Evolutionary conservation across 30 jellyfish, hydroid and myxozoan genomes (phyloP), one percentile per base, ranked within the genome.

Genomic region (Clytia hemisphaerica): DNA sequence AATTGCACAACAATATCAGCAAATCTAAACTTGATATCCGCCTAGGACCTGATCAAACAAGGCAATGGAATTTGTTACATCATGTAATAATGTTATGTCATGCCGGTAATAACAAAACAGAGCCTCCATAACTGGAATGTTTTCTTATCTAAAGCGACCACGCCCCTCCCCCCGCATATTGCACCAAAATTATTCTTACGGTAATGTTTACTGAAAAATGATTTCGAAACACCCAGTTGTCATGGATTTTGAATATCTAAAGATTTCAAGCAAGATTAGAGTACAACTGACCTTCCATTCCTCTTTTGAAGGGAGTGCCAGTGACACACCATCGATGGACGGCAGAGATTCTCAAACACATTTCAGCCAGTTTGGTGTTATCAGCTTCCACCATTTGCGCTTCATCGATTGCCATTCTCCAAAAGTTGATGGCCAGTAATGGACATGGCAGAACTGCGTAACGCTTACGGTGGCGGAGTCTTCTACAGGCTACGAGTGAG

Each of bases 311-410:
- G 0, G 98, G 98, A 4, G 98, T 90, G 1, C 98, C 98, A 35
- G 98, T 90, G 53, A 90, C 95, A 71, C 98, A 90, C 98, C 98
- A 90, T 49, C 93, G 45, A 65, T 90, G 95, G 2, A 48, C 83
- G 6, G 95, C 93, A 61, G 45, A 30, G 27, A 90, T 82, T 49
- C 94, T 48, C 14, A 65, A 48, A 5, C 87, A 86, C 98, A 90
- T 90, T 74, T 90, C 95, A 1, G 94, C 98, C 16, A 75, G 63
- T 66, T 63, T 76, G 19, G 94, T 73, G 19, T 89, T 80, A 6
- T 84, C 38, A 58, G 86, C 61, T 71, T 90, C 96, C 31, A 83
- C 94, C 95, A 83, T 90, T 75, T 90, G 98, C 4, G 98, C 95
- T 57, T 90, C 98, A 61, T 90, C 98, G 54, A 88, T 58, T 59